phyloP scores from a whole-genome alignment of 2,113 vertebrate genomes.

The Scalopus aquaticus region DNA sequence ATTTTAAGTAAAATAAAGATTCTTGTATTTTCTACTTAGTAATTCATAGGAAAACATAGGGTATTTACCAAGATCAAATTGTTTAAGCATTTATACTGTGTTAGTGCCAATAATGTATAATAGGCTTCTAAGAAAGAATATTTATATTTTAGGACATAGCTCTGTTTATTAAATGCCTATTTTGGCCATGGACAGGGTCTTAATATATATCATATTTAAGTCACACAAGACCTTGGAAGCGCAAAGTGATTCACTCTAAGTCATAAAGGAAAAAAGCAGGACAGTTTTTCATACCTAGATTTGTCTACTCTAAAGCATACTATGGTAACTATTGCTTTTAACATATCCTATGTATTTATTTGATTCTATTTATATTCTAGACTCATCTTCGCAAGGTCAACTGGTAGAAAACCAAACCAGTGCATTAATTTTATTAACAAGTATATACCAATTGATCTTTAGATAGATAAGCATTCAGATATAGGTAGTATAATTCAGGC shows the following conservation, averaged over 20 bases:
- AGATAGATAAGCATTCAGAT: neutral
- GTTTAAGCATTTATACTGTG: neutral
- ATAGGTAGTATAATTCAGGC: neutral
- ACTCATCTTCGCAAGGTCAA: slow-evolving; percentile 18
- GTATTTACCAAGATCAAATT: neutral
- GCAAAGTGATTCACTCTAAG: neutral
- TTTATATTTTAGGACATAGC: neutral
- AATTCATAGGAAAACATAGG: neutral
- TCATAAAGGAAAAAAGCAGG: neutral
- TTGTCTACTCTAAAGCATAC: neutral
- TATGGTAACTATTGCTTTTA: neutral
- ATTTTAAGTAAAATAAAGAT: slow-evolving; percentile 41
- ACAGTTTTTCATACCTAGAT: neutral
- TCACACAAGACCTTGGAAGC: neutral
- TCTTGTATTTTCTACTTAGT: neutral
- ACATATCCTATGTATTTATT: neutral
- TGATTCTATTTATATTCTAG: neutral
- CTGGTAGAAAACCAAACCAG: neutral
- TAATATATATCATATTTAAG: neutral
- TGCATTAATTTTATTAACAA: neutral
- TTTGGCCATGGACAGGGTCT: neutral
- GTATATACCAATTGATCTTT: neutral
- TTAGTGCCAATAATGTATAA: neutral
- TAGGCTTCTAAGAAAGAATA: neutral
- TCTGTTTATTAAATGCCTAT: neutral